phyloP scores from a whole-genome alignment of 2,888 invertebrate genomes.

The Geophilus truncorum region DNA sequence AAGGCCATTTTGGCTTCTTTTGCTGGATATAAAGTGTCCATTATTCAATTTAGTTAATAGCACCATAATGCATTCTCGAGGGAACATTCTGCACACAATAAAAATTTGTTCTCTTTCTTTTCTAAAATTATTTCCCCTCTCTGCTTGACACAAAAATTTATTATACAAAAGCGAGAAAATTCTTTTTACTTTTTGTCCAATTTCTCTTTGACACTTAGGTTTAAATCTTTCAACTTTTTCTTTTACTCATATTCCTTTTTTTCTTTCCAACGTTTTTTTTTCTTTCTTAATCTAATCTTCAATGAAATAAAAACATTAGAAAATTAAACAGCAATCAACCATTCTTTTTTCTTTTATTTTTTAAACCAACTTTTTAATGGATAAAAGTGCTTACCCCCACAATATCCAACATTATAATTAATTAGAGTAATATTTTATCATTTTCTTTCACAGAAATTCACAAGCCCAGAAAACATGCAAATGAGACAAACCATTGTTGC shows the following conservation, averaged over 20 bases:
- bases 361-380: neutral
- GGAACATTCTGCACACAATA: neutral
- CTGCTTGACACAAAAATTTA: neutral
- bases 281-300: neutral
- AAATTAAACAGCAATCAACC: neutral
- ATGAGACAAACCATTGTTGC: too few species aligned
- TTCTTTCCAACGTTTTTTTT: neutral
- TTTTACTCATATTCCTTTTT: neutral
- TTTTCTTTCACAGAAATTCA: too few species aligned
- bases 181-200: constrained; percentile 12
- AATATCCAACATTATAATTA: neutral
- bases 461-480: too few species aligned
- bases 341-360: neutral
- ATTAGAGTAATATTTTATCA: neutral
- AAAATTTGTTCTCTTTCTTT: constrained; percentile 16
- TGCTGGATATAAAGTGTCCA: constrained; percentile 5
- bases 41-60: constrained; percentile 20
- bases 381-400: neutral
- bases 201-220: constrained; percentile 5
- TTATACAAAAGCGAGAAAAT: constrained; percentile 1
- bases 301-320: neutral
- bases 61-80: neutral
- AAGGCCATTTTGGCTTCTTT: neutral
- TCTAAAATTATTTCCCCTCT: constrained; percentile 5
- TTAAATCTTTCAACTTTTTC: neutral